Evolutionary conservation across 1,140 invertebrate species (phyloP).

Genomic region (Vollenhovia emeryi): DNA sequence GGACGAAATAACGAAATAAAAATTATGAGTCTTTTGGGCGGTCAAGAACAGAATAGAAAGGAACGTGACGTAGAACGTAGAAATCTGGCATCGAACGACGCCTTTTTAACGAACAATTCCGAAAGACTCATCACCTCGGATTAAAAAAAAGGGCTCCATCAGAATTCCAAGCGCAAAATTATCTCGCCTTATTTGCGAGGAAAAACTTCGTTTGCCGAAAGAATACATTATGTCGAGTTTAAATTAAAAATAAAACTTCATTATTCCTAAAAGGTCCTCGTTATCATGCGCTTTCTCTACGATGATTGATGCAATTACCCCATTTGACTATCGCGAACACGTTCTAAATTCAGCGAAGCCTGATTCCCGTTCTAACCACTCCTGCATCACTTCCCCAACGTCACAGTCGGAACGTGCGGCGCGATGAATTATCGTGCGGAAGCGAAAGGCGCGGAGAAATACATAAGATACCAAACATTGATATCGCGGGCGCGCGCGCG

Average conservation of each 20-base stretch:
- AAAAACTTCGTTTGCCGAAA: not conserved
- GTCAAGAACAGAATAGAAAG: not conserved
- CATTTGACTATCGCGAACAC: not conserved
- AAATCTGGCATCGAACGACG: not conserved
- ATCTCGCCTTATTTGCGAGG: not conserved
- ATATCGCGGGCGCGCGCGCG: slow-evolving; percentile 45
- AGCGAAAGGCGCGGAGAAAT: slow-evolving; percentile 54
- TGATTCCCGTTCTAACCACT: not conserved
- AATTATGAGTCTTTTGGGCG: not conserved
- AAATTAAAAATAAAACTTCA: not conserved
- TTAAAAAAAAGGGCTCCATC: not conserved
- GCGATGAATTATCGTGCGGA: slow-evolving; percentile 51
- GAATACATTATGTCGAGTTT: not conserved
- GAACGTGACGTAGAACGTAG: not conserved
- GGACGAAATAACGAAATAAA: not conserved
- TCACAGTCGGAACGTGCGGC: slow-evolving; percentile 16
- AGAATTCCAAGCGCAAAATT: not conserved
- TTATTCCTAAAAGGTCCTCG: not conserved
- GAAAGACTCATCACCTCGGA: not conserved
- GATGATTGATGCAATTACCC: slow-evolving; percentile 9
- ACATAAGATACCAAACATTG: slow-evolving; percentile 62
- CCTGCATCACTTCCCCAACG: slow-evolving; percentile 31
- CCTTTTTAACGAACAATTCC: not conserved
- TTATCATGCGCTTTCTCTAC: not conserved
- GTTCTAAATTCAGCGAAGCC: slow-evolving; percentile 1